Conservation (phyloP, 2,113 vertebrate genomes). For the Accipiter virgatus region DNA sequence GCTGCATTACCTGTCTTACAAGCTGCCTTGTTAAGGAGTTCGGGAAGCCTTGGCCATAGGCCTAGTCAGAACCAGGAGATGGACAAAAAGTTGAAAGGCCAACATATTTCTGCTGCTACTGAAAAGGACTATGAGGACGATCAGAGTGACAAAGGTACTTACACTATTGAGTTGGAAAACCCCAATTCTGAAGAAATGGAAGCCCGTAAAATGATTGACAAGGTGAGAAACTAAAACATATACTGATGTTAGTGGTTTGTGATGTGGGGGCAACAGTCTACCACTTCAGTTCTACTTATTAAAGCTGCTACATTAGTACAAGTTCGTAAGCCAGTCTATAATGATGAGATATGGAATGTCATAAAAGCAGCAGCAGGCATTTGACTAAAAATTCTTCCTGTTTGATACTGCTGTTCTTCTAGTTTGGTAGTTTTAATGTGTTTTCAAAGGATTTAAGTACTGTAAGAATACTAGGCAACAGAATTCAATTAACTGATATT, state of each 20-base stretch:
- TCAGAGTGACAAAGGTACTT: conserved; percentile 94
- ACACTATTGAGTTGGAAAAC: conserved; percentile 95
- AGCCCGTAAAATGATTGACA: conserved; percentile 95
- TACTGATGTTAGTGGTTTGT: background rate
- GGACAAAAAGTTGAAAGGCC: conserved; percentile 74
- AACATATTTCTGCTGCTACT: conserved; percentile 61
- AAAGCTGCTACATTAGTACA: background rate
- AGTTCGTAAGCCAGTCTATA: background rate
- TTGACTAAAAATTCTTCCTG: background rate
- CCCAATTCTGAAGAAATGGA: conserved; percentile 91
- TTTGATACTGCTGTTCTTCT: background rate
- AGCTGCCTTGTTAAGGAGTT: conserved; percentile 81
- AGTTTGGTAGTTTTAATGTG: background rate
- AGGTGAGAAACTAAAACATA: conserved; percentile 75
- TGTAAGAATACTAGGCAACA: background rate
- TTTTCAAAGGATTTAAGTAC: background rate
- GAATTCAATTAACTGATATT: background rate
- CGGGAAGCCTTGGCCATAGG: conserved; percentile 86
- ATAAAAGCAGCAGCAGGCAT: background rate
- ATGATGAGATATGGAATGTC: background rate
- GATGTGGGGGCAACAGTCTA: background rate
- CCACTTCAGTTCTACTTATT: background rate
- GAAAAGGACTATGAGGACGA: conserved; percentile 87
- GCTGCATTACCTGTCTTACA: conserved; percentile 75
- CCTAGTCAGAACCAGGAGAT: conserved; percentile 81